A percentile compares a stretch with the other conserved stretches of the same genome.
These are phyloP conservation scores for Microdon myrmicae DNA, from an alignment of 2,888 invertebrate species.

Conservation along the genomic window DNA sequence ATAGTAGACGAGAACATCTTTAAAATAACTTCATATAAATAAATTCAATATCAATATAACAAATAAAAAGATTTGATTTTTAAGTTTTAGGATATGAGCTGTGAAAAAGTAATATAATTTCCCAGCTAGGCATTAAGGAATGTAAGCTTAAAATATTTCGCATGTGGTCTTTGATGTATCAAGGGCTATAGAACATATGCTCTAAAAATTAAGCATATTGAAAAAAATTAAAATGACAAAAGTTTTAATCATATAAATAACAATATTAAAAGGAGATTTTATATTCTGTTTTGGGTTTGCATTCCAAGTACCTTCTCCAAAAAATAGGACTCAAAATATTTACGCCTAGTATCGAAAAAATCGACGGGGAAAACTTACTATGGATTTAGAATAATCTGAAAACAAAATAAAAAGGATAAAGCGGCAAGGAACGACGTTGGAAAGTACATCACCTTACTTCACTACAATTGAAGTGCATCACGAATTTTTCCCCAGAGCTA, in stretches of 20 bases:
- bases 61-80: slow-evolving; percentile 1
- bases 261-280: slow-evolving; percentile 4
- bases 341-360: too few relatives aligned
- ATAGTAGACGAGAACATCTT: not conserved
- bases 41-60: not conserved
- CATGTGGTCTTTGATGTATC: too few relatives aligned
- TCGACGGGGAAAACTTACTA: not conserved
- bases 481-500: slow-evolving; percentile 1
- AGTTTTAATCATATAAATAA: slow-evolving; percentile 7
- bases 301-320: slow-evolving; percentile 1
- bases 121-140: not conserved
- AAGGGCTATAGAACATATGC: not conserved
- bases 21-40: slow-evolving; percentile 4
- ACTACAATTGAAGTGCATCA: not conserved
- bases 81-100: slow-evolving; percentile 11
- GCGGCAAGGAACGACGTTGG: slow-evolving; percentile 8
- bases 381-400: not conserved
- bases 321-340: not conserved
- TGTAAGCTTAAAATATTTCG: not conserved
- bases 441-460: not conserved
- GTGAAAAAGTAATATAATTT: slow-evolving; percentile 4
- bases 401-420: not conserved
- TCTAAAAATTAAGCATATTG: slow-evolving; percentile 7
- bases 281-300: not conserved
- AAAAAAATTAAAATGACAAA: not conserved